Percentiles rank a stretch among this genome's conserved stretches.
phyloP scores from a whole-genome alignment of 2,797 vertebrate genomes.

The Triplophysa yarkandensis region DNA sequence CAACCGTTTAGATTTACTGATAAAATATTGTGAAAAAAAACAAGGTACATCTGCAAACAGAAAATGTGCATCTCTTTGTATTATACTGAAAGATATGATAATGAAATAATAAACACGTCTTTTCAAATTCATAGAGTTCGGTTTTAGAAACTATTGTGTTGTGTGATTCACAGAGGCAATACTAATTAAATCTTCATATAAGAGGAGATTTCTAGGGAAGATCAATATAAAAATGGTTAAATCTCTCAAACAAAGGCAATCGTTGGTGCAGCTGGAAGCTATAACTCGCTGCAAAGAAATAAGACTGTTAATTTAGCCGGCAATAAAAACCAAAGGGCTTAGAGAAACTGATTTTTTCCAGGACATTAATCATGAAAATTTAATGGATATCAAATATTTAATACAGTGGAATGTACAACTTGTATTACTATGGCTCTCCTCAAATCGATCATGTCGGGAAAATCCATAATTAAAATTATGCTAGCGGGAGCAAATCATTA shows the following conservation, averaged over 20 bases:
- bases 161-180: conserved; percentile 55
- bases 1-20: neutral
- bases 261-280: conserved; percentile 69
- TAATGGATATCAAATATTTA: conserved; percentile 87
- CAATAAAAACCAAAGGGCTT: conserved; percentile 77
- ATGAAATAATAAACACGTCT: conserved; percentile 17
- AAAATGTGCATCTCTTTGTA: neutral
- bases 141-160: conserved; percentile 25
- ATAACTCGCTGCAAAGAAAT: conserved; percentile 71
- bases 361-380: conserved; percentile 82
- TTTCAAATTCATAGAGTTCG: conserved; percentile 16
- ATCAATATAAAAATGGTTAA: conserved; percentile 73
- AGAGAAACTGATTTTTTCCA: conserved; percentile 81
- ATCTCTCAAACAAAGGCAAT: conserved; percentile 70
- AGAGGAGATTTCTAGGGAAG: conserved; percentile 51
- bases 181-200: conserved; percentile 39
- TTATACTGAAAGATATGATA: neutral
- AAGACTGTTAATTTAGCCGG: conserved; percentile 79
- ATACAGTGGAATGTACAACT: conserved; percentile 82
- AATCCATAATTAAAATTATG: conserved; percentile 87
- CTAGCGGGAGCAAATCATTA: conserved; percentile 80
- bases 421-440: conserved; percentile 81
- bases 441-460: conserved; percentile 80
- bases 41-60: neutral
- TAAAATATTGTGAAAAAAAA: neutral